Percentiles rank a stretch among this genome's conserved stretches.
phyloP scores from a whole-genome alignment of 1,140 invertebrate species.

The Marisa cornuarietis region DNA sequence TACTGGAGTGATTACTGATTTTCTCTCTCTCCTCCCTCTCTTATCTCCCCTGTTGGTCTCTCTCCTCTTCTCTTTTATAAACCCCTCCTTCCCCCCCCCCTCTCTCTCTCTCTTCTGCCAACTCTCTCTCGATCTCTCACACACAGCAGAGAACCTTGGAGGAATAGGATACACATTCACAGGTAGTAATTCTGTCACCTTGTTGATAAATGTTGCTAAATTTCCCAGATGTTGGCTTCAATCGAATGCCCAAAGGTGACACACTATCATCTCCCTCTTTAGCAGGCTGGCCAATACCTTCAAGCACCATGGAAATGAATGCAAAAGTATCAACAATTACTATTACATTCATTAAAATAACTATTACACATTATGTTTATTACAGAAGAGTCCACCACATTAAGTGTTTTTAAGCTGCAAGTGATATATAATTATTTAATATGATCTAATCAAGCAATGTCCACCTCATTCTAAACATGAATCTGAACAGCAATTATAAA shows the following conservation, averaged over 20 bases:
- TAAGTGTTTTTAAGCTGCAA: no score
- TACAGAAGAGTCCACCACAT: no score
- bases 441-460: no score
- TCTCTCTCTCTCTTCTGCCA: not conserved
- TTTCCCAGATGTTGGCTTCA: slow-evolving; percentile 15
- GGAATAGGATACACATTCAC: no score
- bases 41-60: not conserved
- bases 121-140: not conserved
- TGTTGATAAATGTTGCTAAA: slow-evolving; percentile 19
- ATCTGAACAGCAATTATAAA: no score
- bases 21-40: not conserved
- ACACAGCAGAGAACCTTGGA: not conserved
- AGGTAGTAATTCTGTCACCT: not conserved
- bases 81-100: not conserved
- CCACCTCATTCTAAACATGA: no score
- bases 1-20: not conserved
- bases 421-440: no score
- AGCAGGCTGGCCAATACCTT: no score
- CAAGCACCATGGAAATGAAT: no score
- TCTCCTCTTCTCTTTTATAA: not conserved
- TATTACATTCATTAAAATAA: no score
- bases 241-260: slow-evolving; percentile 9
- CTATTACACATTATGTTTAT: no score
- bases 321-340: no score
- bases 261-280: not conserved